These are phyloP conservation scores for Nephrocerus scutellatus DNA, from an alignment of 2,888 invertebrate species.

Conservation along the genomic window DNA sequence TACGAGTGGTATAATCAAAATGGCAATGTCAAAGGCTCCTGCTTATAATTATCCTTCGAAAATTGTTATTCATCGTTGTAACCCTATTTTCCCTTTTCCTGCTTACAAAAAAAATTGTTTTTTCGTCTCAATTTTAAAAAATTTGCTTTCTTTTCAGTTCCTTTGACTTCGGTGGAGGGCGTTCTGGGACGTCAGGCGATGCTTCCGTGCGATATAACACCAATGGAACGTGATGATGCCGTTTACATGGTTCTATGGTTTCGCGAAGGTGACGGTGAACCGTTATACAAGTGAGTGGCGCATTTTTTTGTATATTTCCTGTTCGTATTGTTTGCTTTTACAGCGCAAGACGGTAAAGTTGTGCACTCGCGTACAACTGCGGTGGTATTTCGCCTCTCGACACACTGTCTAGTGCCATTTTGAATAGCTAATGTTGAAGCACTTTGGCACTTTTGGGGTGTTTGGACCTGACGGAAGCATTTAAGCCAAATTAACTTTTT, in stretches of 20 bases:
- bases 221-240: slow-evolving; percentile 68
- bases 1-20: too few relatives aligned
- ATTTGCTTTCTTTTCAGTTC: slow-evolving; percentile 54
- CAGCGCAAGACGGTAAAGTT: too few relatives aligned
- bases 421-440: not conserved
- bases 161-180: slow-evolving; percentile 72
- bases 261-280: slow-evolving; percentile 74
- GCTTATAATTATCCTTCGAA: too few relatives aligned
- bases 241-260: slow-evolving; percentile 88
- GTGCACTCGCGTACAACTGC: too few relatives aligned
- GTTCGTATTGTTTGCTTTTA: not conserved
- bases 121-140: slow-evolving; percentile 6
- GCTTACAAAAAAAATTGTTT: not conserved
- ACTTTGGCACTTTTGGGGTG: too few relatives aligned
- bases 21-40: too few relatives aligned
- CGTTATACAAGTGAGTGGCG: slow-evolving; percentile 70
- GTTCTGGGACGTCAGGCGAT: slow-evolving; percentile 75
- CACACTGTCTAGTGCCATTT: too few relatives aligned
- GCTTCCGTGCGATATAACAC: slow-evolving; percentile 79
- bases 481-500: too few relatives aligned
- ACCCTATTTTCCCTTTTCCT: slow-evolving; percentile 4
- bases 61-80: too few relatives aligned
- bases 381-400: too few relatives aligned
- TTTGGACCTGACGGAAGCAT: too few relatives aligned
- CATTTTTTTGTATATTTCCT: not conserved